phyloP scores from a whole-genome alignment of 2,797 vertebrate species.

The Neosalanx taihuensis region DNA sequence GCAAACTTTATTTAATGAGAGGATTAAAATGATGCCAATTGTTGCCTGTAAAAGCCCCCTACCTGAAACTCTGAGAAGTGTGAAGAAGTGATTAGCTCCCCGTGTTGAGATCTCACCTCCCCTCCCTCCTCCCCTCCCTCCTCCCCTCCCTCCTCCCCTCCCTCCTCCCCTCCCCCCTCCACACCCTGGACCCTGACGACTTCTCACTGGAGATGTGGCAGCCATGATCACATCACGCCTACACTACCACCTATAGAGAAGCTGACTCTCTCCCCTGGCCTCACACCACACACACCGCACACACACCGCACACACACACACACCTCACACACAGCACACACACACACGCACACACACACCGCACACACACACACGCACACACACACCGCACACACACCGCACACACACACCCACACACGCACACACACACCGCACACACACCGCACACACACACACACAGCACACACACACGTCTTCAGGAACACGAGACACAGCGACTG shows the following conservation, averaged over 20 bases:
- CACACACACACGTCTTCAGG: constrained; percentile 23
- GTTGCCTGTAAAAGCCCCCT: constrained; percentile 63
- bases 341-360: constrained; percentile 22
- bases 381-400: constrained; percentile 11
- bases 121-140: constrained; percentile 17
- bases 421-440: constrained; percentile 10
- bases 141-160: constrained; percentile 35
- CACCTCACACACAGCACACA: background rate
- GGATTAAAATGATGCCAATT: constrained; percentile 71
- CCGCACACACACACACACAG: constrained; percentile 4
- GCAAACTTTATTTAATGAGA: constrained; percentile 29
- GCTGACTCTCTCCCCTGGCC: constrained; percentile 2
- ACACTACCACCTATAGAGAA: constrained; percentile 36
- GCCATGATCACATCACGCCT: constrained; percentile 32
- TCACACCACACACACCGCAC: background rate
- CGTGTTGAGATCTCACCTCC: constrained; percentile 51
- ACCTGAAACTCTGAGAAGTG: constrained; percentile 75
- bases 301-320: constrained; percentile 4
- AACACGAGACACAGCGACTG: constrained; percentile 2
- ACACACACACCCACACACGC: no score
- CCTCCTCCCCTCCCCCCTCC: constrained; percentile 15
- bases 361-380: no score
- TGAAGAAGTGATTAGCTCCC: constrained; percentile 62
- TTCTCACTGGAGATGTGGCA: constrained; percentile 44
- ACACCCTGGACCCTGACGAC: constrained; percentile 51